Conservation (phyloP, 2,113 vertebrate genomes). For the Columba janthina region DNA sequence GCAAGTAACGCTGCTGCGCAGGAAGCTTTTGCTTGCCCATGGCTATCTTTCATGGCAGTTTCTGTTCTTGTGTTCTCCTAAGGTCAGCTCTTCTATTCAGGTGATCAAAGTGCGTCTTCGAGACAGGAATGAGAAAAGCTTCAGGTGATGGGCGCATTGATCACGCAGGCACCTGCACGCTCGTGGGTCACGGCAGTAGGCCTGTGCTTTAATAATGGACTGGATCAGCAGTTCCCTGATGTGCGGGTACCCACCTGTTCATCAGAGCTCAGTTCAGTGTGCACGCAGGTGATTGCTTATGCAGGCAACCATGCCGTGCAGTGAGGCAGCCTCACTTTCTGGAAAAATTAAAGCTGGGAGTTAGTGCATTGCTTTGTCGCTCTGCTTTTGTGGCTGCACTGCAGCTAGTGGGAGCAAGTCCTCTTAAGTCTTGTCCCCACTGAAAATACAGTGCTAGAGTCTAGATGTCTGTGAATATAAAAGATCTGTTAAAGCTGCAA, state of each 20-base stretch:
- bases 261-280: not conserved
- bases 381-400: not conserved
- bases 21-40: not conserved
- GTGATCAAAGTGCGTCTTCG: not conserved
- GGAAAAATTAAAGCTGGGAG: not conserved
- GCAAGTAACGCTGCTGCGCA: not conserved
- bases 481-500: not conserved
- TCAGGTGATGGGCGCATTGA: not conserved
- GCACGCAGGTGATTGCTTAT: not conserved
- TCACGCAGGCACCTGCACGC: fast-evolving
- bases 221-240: not conserved
- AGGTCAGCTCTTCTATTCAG: conserved; percentile 25
- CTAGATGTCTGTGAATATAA: not conserved
- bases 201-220: not conserved
- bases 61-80: not conserved
- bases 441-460: not conserved
- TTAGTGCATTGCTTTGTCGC: not conserved
- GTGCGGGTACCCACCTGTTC: not conserved
- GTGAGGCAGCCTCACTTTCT: fast-evolving
- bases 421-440: not conserved
- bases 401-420: not conserved
- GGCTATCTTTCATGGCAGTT: not conserved
- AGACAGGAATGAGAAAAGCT: not conserved
- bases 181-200: not conserved
- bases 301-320: not conserved